Evolutionary conservation across 1,140 invertebrate genomes (phyloP).

Genomic region (Copidosoma floridanum): DNA sequence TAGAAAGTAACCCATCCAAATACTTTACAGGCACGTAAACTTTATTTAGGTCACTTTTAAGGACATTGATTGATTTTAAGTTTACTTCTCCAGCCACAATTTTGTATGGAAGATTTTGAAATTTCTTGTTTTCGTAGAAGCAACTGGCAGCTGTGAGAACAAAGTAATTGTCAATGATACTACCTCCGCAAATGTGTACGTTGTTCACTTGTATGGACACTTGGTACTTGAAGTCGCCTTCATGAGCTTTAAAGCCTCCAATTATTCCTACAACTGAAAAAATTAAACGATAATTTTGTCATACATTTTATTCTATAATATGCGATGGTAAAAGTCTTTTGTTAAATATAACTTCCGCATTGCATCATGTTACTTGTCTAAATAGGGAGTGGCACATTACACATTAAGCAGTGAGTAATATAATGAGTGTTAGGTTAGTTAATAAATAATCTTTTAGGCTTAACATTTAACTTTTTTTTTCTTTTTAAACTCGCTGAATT

Average conservation of each 20-base stretch:
- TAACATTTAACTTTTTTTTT: too few relatives aligned
- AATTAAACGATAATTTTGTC: neutral
- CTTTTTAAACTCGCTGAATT: too few relatives aligned
- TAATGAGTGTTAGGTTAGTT: too few relatives aligned
- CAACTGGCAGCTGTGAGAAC: constrained; percentile 58
- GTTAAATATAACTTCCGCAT: too few relatives aligned
- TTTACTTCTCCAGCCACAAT: neutral
- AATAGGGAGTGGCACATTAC: too few relatives aligned
- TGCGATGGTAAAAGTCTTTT: too few relatives aligned
- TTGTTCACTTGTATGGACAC: constrained; percentile 36
- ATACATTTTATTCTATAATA: too few relatives aligned
- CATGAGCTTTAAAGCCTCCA: constrained; percentile 2
- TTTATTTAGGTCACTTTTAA: neutral
- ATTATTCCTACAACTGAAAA: constrained; percentile 4
- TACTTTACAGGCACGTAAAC: neutral
- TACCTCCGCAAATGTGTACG: constrained; percentile 54
- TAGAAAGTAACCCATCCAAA: neutral
- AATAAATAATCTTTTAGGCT: too few relatives aligned
- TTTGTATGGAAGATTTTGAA: neutral
- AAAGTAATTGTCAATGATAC: constrained; percentile 50
- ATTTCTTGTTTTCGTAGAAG: constrained; percentile 25
- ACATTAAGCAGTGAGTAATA: too few relatives aligned
- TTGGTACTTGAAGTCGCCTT: constrained; percentile 42
- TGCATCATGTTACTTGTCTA: neutral
- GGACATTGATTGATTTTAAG: neutral